These are phyloP conservation scores for Heliothis virescens DNA, from an alignment of 1,140 invertebrate species.

Conservation along the genomic window DNA sequence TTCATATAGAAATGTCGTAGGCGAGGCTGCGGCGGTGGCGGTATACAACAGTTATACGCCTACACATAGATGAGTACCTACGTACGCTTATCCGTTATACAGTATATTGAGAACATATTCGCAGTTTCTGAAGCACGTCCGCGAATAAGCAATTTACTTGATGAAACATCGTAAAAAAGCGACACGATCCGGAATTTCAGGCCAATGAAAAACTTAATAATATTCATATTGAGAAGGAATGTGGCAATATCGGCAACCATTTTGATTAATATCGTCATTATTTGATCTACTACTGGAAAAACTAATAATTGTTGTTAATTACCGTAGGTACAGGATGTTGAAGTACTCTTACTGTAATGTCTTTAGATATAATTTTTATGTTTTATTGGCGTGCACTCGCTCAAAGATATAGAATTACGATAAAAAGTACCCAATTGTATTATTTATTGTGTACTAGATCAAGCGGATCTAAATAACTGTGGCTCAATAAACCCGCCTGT, in stretches of 20 bases:
- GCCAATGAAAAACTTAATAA: conserved; percentile 28
- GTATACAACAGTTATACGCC: not conserved
- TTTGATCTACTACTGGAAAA: not conserved
- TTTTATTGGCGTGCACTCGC: no score
- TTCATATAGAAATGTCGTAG: conserved; percentile 13
- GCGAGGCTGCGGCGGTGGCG: not conserved
- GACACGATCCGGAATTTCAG: conserved; percentile 2
- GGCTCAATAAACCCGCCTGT: conserved; percentile 40
- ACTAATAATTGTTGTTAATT: conserved; percentile 12
- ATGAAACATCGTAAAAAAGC: conserved; percentile 8
- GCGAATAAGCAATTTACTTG: not conserved
- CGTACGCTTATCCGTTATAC: not conserved
- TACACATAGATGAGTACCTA: not conserved
- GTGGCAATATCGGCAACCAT: conserved; percentile 19
- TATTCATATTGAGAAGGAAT: conserved; percentile 18
- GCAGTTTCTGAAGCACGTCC: not conserved
- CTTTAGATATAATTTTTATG: no score
- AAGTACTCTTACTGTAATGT: no score
- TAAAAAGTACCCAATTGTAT: no score
- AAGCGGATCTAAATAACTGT: not conserved
- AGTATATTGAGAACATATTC: no score
- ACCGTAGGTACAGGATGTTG: conserved; percentile 2
- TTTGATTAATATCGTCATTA: conserved; percentile 37
- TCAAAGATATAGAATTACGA: not conserved
- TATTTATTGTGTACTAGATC: no score